Conservation (phyloP, 2,888 invertebrate genomes). For the Meandrusa payeni region DNA sequence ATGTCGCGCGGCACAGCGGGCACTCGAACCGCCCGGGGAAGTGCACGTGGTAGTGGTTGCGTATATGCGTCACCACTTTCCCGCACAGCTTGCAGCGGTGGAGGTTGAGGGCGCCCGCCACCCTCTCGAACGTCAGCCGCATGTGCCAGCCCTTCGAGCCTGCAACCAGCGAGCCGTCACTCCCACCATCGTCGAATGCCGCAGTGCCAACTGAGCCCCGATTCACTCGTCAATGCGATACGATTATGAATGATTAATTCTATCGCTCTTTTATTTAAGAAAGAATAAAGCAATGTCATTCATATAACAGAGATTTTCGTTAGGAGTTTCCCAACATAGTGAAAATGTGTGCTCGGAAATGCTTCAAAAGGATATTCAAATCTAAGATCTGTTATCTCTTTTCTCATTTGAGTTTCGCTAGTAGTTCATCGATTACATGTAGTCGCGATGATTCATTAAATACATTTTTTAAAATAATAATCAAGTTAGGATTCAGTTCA, state of each 20-base stretch:
- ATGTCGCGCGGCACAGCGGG: conserved; percentile 93
- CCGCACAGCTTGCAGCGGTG: conserved; percentile 97
- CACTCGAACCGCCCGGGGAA: conserved; percentile 96
- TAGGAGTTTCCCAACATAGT: too few relatives aligned
- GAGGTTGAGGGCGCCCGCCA: conserved; percentile 95
- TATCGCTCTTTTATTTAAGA: neutral
- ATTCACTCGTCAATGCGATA: conserved; percentile 6
- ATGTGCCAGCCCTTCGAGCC: conserved; percentile 97
- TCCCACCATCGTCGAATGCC: conserved; percentile 35
- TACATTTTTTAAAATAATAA: too few relatives aligned
- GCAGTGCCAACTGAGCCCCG: conserved; percentile 40
- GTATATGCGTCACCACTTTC: conserved; percentile 96
- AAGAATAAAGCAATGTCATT: too few relatives aligned
- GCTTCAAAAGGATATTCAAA: too few relatives aligned
- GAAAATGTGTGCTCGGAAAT: too few relatives aligned
- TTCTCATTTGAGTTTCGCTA: too few relatives aligned
- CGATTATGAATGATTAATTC: conserved; percentile 23
- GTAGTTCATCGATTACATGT: too few relatives aligned
- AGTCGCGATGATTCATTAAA: too few relatives aligned
- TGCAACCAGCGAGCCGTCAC: conserved; percentile 84
- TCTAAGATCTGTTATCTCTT: too few relatives aligned
- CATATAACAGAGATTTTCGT: too few relatives aligned
- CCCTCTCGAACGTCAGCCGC: conserved; percentile 96
- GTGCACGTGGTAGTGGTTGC: conserved; percentile 96
- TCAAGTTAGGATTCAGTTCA: too few relatives aligned